Percentiles rank a stretch among this genome's conserved stretches.
phyloP scores from a whole-genome alignment of 2,888 invertebrate genomes.

The Drosophila nigricruria region DNA sequence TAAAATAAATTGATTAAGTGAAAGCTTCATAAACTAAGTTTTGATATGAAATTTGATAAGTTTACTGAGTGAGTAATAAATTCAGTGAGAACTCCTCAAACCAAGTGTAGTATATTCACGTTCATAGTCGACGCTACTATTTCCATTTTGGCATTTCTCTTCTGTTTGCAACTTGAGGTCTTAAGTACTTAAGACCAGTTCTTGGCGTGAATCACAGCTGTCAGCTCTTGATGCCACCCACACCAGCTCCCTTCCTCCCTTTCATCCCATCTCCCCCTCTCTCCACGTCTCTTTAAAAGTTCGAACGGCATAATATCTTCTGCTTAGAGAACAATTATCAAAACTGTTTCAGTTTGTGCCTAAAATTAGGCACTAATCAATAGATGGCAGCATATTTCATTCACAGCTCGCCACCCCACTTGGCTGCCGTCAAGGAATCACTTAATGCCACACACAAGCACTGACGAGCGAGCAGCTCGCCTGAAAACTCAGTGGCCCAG shows the following conservation, averaged over 20 bases:
- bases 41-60: no score
- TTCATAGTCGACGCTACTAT: not conserved
- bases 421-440: conserved; percentile 54
- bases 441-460: conserved; percentile 61
- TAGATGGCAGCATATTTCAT: conserved; percentile 51
- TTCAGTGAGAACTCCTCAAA: no score
- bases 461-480: conserved; percentile 3
- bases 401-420: conserved; percentile 12
- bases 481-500: not conserved
- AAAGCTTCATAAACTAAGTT: no score
- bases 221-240: not conserved
- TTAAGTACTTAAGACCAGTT: conserved; percentile 46
- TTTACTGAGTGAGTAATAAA: no score
- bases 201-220: conserved; percentile 34
- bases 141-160: not conserved
- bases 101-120: no score
- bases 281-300: conserved; percentile 18
- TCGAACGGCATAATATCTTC: conserved; percentile 33
- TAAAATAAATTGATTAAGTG: no score
- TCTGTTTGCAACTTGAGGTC: conserved; percentile 10
- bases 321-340: conserved; percentile 45
- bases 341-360: conserved; percentile 41
- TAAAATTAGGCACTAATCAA: conserved; percentile 71
- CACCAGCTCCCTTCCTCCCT: not conserved
- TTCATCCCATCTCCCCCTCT: not conserved